phyloP scores from a whole-genome alignment of 2,113 vertebrate species.

The Pionites leucogaster region DNA sequence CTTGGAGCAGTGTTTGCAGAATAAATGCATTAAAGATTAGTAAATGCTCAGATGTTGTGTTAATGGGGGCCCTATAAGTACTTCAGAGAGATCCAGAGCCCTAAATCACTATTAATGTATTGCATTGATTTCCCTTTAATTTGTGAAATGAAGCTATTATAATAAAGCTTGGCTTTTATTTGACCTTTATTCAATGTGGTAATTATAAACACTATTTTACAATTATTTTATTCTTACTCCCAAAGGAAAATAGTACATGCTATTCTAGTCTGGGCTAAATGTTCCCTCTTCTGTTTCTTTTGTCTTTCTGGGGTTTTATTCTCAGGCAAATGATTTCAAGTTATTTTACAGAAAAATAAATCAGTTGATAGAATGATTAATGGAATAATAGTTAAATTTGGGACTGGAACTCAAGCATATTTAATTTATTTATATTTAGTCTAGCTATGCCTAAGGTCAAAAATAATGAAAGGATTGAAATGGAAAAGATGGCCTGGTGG shows the following conservation, averaged over 20 bases:
- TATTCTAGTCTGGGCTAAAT: background rate
- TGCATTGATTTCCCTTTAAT: conserved; percentile 54
- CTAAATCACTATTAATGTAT: conserved; percentile 43
- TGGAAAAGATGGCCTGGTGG: background rate
- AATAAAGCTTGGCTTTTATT: conserved; percentile 42
- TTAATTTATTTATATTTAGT: background rate
- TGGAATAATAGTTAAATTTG: background rate
- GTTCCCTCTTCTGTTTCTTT: background rate
- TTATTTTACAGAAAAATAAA: background rate
- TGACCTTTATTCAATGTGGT: conserved; percentile 19
- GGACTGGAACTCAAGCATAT: background rate
- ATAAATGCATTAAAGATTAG: conserved; percentile 46
- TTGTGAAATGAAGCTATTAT: conserved; percentile 38
- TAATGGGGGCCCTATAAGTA: background rate
- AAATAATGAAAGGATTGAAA: background rate
- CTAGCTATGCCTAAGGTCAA: background rate
- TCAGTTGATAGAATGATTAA: background rate
- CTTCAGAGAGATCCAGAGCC: conserved; percentile 12
- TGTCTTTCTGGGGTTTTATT: background rate
- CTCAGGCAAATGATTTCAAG: background rate
- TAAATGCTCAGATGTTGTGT: background rate
- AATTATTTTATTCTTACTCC: conserved; percentile 36
- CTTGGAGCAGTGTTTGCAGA: background rate
- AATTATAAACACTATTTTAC: conserved; percentile 32
- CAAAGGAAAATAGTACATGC: background rate